Conservation (phyloP, 2,797 vertebrate species). For the Sebastes oblongus region DNA sequence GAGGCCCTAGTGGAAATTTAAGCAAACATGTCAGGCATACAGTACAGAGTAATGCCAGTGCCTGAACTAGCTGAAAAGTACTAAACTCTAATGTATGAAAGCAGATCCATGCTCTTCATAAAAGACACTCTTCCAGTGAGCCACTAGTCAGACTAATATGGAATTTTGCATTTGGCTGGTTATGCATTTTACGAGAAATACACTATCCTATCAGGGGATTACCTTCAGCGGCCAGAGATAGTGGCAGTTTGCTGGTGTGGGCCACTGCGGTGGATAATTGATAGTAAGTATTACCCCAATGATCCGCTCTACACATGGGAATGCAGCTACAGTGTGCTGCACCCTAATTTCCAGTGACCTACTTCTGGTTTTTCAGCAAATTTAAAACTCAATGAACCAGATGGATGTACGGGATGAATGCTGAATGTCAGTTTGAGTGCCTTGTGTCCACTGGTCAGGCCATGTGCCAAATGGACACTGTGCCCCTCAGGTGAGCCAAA, state of each 20-base stretch:
- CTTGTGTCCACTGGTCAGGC: background rate
- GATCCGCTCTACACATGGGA: slow-evolving; percentile 40
- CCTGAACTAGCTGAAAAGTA: background rate
- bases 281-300: slow-evolving; percentile 42
- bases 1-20: background rate
- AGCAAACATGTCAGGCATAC: background rate
- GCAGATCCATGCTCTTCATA: background rate
- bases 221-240: slow-evolving; percentile 9
- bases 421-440: background rate
- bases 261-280: slow-evolving; percentile 41
- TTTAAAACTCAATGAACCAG: slow-evolving; percentile 28
- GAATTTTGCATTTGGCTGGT: slow-evolving; percentile 1
- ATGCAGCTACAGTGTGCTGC: slow-evolving; percentile 25
- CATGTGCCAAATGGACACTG: background rate
- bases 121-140: background rate
- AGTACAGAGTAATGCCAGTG: background rate
- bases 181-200: slow-evolving; percentile 17
- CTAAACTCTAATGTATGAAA: background rate
- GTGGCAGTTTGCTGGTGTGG: slow-evolving; percentile 11
- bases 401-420: slow-evolving; percentile 7
- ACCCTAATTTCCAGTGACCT: slow-evolving; percentile 40
- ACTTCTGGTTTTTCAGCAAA: slow-evolving; percentile 27
- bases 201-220: slow-evolving; percentile 12
- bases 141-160: background rate
- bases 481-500: background rate